These are phyloP conservation scores for Phylloscopus trochiloides DNA, from an alignment of 2,113 vertebrate species.

Conservation along the genomic window DNA sequence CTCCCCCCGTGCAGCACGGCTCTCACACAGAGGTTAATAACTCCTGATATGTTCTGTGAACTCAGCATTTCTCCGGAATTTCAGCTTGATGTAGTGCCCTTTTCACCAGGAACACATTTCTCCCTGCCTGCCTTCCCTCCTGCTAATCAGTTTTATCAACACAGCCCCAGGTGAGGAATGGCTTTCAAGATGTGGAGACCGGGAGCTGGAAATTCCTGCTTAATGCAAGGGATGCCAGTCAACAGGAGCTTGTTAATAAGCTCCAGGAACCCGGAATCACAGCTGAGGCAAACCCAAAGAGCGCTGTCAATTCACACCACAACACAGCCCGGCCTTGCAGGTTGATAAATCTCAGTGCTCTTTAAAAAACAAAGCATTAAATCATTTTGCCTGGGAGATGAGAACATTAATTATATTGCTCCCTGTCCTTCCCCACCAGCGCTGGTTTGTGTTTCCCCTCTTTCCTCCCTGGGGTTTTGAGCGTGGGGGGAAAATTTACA, in stretches of 20 bases:
- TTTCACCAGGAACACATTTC: background rate
- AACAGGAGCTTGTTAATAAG: background rate
- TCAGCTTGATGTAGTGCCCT: slow-evolving; percentile 27
- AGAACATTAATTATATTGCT: background rate
- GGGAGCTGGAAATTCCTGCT: slow-evolving; percentile 3
- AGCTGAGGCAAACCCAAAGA: background rate
- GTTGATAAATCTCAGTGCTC: background rate
- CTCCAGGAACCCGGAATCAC: background rate
- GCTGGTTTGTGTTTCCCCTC: background rate
- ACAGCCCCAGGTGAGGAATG: slow-evolving; percentile 63
- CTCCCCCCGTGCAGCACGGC: background rate
- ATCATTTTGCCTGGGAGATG: background rate
- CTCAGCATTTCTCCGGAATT: slow-evolving; percentile 39
- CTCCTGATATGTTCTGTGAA: background rate
- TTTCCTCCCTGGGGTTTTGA: background rate
- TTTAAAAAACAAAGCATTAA: slow-evolving; percentile 35
- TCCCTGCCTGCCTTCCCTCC: background rate
- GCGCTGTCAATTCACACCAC: background rate
- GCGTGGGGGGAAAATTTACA: background rate
- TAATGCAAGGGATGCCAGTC: slow-evolving; percentile 23
- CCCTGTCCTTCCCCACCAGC: background rate
- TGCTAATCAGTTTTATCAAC: slow-evolving; percentile 65
- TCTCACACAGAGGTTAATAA: slow-evolving; percentile 47
- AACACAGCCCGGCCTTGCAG: background rate
- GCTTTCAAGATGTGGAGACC: slow-evolving; percentile 37